A percentile compares a stretch with the other conserved stretches of the same genome.
phyloP scores from a whole-genome alignment of 2,113 vertebrate species.

The Pelusios castaneus region DNA sequence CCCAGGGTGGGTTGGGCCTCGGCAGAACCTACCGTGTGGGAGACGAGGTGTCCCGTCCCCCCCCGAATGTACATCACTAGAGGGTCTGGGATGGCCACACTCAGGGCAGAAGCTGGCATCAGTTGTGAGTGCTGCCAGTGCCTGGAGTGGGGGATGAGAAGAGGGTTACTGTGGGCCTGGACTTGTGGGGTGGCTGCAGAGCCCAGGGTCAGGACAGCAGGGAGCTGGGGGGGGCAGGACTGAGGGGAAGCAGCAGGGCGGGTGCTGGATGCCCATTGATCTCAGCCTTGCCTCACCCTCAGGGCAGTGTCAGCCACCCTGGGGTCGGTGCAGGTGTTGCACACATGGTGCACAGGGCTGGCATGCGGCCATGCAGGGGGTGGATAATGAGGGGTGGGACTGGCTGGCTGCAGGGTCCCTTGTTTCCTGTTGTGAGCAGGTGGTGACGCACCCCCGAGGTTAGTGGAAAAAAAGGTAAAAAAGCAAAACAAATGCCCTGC shows the following conservation, averaged over 20 bases:
- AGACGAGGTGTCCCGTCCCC: no score
- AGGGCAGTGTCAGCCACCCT: no score
- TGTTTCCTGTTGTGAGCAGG: slow-evolving; percentile 55
- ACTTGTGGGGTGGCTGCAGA: slow-evolving; percentile 54
- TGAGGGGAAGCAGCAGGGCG: neutral
- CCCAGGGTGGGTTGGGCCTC: no score
- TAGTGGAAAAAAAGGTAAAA: slow-evolving; percentile 49
- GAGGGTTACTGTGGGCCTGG: no score
- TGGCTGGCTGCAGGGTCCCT: neutral
- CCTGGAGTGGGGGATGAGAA: no score
- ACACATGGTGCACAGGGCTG: neutral
- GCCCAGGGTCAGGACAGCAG: neutral
- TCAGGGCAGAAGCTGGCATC: no score
- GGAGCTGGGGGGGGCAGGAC: neutral
- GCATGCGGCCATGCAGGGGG: neutral
- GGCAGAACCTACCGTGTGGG: no score
- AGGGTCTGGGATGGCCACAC: no score
- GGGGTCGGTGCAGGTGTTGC: no score
- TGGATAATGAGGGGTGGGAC: neutral
- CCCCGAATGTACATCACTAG: no score
- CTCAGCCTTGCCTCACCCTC: no score
- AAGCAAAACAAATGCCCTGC: slow-evolving; percentile 32
- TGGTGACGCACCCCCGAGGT: slow-evolving; percentile 4
- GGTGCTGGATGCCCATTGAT: neutral
- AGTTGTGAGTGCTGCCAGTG: no score